Percentiles rank a stretch among this genome's conserved stretches.
phyloP scores from a whole-genome alignment of 2,888 invertebrate species.

The Mesodorylaimus sp. region DNA sequence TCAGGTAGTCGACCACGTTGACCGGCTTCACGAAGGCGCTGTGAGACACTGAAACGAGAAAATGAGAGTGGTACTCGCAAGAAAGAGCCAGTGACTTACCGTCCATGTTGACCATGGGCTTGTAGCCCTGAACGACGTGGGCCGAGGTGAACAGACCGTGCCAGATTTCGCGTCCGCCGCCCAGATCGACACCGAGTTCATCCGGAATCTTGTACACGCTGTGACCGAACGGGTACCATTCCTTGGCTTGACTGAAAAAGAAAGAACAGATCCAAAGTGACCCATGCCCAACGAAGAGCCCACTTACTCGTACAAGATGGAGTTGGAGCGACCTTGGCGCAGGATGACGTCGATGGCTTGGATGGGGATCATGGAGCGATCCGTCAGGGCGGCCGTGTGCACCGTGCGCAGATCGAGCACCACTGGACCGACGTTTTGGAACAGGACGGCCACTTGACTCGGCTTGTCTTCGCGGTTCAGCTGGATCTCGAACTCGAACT shows the following conservation, averaged over 20 bases:
- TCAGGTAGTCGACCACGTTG: neutral
- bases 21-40: neutral
- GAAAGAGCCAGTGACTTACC: conserved; percentile 10
- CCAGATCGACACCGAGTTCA: conserved; percentile 15
- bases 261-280: no score
- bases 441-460: conserved; percentile 15
- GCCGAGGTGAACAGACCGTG: conserved; percentile 25
- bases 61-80: neutral
- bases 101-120: conserved; percentile 22
- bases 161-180: conserved; percentile 27
- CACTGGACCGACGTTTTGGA: conserved; percentile 20
- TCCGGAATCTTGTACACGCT: neutral
- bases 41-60: neutral
- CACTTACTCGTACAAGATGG: no score
- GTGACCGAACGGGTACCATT: neutral
- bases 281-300: no score
- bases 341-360: conserved; percentile 12
- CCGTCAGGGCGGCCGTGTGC: conserved; percentile 19
- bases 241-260: neutral
- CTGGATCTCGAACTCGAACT: conserved; percentile 3
- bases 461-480: conserved; percentile 4
- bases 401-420: conserved; percentile 18
- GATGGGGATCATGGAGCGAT: conserved; percentile 12
- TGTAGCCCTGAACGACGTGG: conserved; percentile 18
- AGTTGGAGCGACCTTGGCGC: conserved; percentile 3